Evolutionary conservation across 2,888 invertebrate species (phyloP).

Genomic region (Rhabditoides inermis): DNA sequence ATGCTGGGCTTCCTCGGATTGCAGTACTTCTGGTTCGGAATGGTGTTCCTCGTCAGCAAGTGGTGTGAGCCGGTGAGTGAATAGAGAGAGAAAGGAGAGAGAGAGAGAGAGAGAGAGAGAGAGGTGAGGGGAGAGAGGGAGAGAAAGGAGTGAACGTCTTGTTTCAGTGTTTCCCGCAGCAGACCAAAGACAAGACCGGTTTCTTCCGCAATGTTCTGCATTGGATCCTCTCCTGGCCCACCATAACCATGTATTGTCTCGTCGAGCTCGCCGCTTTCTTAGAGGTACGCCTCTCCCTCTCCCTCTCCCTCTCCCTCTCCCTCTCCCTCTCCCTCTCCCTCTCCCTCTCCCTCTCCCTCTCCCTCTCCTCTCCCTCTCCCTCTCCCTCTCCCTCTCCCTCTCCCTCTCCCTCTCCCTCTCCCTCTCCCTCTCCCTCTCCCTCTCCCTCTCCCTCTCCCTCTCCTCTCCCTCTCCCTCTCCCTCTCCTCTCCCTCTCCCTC

Average conservation of each 20-base stretch:
- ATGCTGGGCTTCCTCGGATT: constrained; percentile 40
- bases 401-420: no score
- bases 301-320: no score
- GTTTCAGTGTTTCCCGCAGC: constrained; percentile 34
- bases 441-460: no score
- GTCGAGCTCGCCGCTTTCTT: constrained; percentile 15
- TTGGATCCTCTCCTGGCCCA: constrained; percentile 15
- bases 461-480: no score
- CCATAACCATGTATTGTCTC: constrained; percentile 13
- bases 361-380: no score
- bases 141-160: background rate
- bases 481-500: no score
- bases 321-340: no score
- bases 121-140: background rate
- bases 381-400: no score
- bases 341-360: no score
- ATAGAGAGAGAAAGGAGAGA: no score
- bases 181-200: constrained; percentile 37
- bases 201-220: constrained; percentile 26
- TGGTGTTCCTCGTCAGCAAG: constrained; percentile 34
- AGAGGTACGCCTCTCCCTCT: constrained; percentile 6
- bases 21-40: constrained; percentile 41
- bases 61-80: constrained; percentile 34
- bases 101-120: background rate
- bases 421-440: no score